A percentile compares a stretch with the other conserved stretches of the same genome.
Evolutionary conservation across 2,888 invertebrate species (phyloP).

Genomic region (Toxonevra muliebris): DNA sequence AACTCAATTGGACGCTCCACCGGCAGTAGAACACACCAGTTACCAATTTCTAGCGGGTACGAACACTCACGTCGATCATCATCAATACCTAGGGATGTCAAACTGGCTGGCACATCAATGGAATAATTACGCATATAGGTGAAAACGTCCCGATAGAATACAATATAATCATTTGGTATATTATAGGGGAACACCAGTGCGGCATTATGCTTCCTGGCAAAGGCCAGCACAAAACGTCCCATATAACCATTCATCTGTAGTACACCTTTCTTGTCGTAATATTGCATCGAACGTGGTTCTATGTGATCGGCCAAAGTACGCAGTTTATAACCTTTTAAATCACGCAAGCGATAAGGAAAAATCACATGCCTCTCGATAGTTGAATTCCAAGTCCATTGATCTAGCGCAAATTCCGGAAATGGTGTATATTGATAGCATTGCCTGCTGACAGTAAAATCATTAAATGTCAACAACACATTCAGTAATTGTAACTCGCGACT

Average conservation of each 20-base stretch:
- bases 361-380: neutral
- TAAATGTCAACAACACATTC: slow-evolving; percentile 29
- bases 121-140: slow-evolving; percentile 28
- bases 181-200: slow-evolving; percentile 11
- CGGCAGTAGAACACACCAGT: slow-evolving; percentile 38
- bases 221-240: slow-evolving; percentile 24
- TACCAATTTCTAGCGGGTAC: slow-evolving; percentile 35
- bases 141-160: slow-evolving; percentile 23
- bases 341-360: slow-evolving; percentile 24
- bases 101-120: slow-evolving; percentile 31
- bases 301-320: slow-evolving; percentile 34
- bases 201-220: slow-evolving; percentile 28
- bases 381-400: slow-evolving; percentile 1
- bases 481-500: slow-evolving; percentile 13
- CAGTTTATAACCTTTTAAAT: slow-evolving; percentile 32
- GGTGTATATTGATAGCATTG: slow-evolving; percentile 26
- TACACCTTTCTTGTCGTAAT: slow-evolving; percentile 24
- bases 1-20: slow-evolving; percentile 28
- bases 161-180: slow-evolving; percentile 6
- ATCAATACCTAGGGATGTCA: neutral
- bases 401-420: slow-evolving; percentile 33
- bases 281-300: slow-evolving; percentile 31
- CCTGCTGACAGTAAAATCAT: slow-evolving; percentile 11
- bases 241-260: slow-evolving; percentile 29
- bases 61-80: slow-evolving; percentile 29